Base-by-base conservation (phyloP, 2,113 vertebrate species). In the Corythornis cristatus region DNA sequence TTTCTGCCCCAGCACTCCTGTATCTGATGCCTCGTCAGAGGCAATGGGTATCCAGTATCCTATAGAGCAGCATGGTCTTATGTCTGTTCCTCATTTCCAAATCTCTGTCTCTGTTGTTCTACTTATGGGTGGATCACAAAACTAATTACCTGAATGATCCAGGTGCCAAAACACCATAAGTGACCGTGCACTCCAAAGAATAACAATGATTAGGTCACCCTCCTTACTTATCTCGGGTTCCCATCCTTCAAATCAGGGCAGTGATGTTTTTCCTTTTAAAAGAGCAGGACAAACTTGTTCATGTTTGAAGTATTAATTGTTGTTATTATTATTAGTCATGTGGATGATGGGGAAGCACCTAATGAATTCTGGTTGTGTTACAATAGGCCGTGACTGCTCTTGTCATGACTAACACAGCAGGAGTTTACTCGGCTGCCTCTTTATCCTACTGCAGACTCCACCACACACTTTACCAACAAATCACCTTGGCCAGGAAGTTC, bases 231-330 rank as follows among this genome's bases (percentile, higher is more conserved):
- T 94, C 96, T 95, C 8, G 1, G 74, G 62, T 93, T 94, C 81
- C 60, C 91, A 96, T 85, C 95, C 89, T 70, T 96, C 29, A 89
- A 94, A 89, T 85, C 82, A 94, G 84, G 72, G 86, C 86, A 93
- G 62, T 81, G 82, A 53, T 95, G 92, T 53, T 92, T 89, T 92
- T 96, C 88, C 83, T 90, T 93, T 92, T 94, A 88, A 89, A 95
- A 82, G 82, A 96, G 92, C 94, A 89, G 86, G 94, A 91, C 4
- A 7, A 92, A 92, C 96, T 91, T 54, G 96, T 82, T 94, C 81
- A 62, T 31, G 83, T 79, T 76, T 90, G 77, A 89, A 90, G 89
- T 62, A 90, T 90, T 95, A 90, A 84, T 94, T n/a, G 71, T 48
- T 93, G 84, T 93, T 95, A 13, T 93, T 90, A 37, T 85, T 89